These are phyloP conservation scores for Rafetus swinhoei DNA, from an alignment of 2,113 vertebrate genomes.

Conservation along the genomic window DNA sequence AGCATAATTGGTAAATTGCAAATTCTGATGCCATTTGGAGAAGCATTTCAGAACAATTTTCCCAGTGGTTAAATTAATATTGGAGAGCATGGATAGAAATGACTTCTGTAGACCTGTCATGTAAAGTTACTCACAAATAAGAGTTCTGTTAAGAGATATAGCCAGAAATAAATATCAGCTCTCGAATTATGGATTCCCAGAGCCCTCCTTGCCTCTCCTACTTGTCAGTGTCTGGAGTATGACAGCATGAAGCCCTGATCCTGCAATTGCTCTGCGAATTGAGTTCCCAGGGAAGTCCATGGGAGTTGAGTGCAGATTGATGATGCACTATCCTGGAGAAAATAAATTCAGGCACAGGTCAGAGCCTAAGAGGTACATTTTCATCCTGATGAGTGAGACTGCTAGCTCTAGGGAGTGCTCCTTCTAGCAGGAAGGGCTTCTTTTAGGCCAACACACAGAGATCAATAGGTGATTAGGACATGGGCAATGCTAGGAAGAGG, in stretches of 20 bases:
- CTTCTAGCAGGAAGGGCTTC: neutral
- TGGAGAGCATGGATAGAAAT: slow-evolving; percentile 37
- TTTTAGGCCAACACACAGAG: neutral
- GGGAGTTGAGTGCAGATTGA: neutral
- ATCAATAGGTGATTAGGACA: neutral
- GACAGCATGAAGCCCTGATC: neutral
- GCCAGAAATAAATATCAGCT: neutral
- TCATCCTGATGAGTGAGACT: neutral
- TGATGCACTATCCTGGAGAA: neutral
- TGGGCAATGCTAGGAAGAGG: neutral
- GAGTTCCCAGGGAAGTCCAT: neutral
- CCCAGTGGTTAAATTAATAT: slow-evolving; percentile 34
- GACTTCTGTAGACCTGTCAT: neutral
- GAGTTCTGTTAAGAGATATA: neutral
- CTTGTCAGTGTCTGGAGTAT: neutral
- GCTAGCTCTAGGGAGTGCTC: neutral
- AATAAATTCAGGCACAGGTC: neutral
- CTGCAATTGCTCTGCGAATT: neutral
- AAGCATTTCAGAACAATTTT: slow-evolving; percentile 60
- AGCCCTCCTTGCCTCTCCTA: neutral
- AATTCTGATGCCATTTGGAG: slow-evolving; percentile 65
- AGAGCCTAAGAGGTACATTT: neutral
- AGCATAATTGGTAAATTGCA: slow-evolving; percentile 64
- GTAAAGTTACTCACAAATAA: slow-evolving; percentile 1
- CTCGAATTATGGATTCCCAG: neutral